Evolutionary conservation across 2,797 vertebrate genomes (phyloP).

Genomic region (Cottoperca gobio): DNA sequence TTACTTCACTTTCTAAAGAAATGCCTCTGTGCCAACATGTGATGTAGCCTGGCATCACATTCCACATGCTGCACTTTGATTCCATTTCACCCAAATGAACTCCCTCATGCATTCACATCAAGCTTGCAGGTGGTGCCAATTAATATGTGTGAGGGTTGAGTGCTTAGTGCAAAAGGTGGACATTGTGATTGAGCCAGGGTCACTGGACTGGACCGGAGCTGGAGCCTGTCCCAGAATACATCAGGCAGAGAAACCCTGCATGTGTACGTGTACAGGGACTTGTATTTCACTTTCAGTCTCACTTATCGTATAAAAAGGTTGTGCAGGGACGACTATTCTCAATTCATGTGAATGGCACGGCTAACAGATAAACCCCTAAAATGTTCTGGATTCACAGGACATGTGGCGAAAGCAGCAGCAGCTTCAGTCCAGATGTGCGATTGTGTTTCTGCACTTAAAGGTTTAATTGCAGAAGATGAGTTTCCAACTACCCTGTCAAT

Average conservation of each 20-base stretch:
- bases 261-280: background rate
- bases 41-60: background rate
- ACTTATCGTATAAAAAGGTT: background rate
- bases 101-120: conserved; percentile 25
- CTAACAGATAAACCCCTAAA: too few species aligned
- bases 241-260: background rate
- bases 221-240: conserved; percentile 38
- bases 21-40: background rate
- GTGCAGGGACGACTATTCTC: background rate
- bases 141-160: conserved; percentile 37
- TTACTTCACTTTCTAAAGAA: conserved; percentile 6
- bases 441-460: background rate
- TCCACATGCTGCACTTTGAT: conserved; percentile 1
- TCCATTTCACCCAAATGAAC: background rate
- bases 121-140: conserved; percentile 48
- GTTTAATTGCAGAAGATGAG: conserved; percentile 1
- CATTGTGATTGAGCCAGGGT: conserved; percentile 35
- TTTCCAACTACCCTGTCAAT: background rate
- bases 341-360: conserved; percentile 4
- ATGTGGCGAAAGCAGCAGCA: too few species aligned
- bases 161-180: conserved; percentile 32
- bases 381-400: too few species aligned
- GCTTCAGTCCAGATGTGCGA: too few species aligned
- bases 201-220: conserved; percentile 23
- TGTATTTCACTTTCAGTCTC: background rate